Conservation (phyloP, 2,888 invertebrate genomes). For the Eustalomyia histrio region DNA sequence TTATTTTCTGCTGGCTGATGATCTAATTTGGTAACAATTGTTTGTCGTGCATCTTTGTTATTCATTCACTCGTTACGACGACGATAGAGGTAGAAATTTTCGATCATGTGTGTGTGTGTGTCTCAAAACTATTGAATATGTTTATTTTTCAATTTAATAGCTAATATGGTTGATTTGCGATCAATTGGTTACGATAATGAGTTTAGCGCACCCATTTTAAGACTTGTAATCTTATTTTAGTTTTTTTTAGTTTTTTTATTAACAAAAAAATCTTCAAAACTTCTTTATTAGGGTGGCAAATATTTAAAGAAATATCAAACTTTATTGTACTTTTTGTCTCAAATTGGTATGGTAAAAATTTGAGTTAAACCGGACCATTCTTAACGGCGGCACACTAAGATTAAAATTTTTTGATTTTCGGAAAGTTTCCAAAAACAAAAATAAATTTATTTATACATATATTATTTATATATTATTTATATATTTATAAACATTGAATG, state of each 20-base stretch:
- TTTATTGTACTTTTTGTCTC: too few species aligned
- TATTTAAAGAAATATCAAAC: too few species aligned
- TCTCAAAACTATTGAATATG: slow-evolving; percentile 47
- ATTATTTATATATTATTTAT: too few species aligned
- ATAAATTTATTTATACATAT: too few species aligned
- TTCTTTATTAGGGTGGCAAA: too few species aligned
- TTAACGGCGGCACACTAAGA: too few species aligned
- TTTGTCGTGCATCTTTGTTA: slow-evolving; percentile 73
- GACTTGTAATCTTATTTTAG: slow-evolving; percentile 39
- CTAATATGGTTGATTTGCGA: slow-evolving; percentile 69
- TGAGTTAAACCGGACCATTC: too few species aligned
- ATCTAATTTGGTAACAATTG: slow-evolving; percentile 79
- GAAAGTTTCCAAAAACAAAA: too few species aligned
- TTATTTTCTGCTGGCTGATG: slow-evolving; percentile 71
- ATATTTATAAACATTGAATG: too few species aligned
- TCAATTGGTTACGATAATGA: slow-evolving; percentile 78
- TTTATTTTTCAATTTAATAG: slow-evolving; percentile 56
- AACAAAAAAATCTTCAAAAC: slow-evolving; percentile 5
- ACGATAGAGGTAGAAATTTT: slow-evolving; percentile 33
- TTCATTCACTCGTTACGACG: slow-evolving; percentile 57
- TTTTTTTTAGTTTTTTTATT: slow-evolving; percentile 2
- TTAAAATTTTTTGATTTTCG: too few species aligned
- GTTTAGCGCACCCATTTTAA: slow-evolving; percentile 76
- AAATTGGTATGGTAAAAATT: too few species aligned
- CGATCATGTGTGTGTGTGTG: slow-evolving; percentile 48